Evolutionary conservation across 2,797 vertebrate species (phyloP).

Genomic region (Rhynchotus rufescens): DNA sequence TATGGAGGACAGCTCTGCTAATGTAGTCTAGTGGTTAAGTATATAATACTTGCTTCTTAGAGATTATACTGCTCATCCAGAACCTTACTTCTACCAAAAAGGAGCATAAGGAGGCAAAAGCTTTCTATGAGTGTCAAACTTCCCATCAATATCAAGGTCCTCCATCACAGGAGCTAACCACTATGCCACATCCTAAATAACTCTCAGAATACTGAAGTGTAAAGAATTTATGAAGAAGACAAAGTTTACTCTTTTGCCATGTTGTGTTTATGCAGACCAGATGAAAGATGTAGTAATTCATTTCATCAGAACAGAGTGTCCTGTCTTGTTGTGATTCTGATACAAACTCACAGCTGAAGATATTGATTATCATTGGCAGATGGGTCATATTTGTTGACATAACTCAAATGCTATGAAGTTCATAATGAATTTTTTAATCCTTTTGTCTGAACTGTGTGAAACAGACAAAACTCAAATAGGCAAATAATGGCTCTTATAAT

Average conservation of each 20-base stretch:
- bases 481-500: conserved; percentile 10
- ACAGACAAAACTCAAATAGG: conserved; percentile 11
- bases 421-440: conserved; percentile 61
- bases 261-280: conserved; percentile 11
- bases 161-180: not conserved
- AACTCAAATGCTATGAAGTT: conserved; percentile 48
- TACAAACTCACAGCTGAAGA: conserved; percentile 55
- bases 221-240: conserved; percentile 13
- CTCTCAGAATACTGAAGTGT: not conserved
- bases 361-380: conserved; percentile 43
- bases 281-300: conserved; percentile 51
- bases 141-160: not conserved
- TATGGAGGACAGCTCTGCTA: conserved; percentile 52
- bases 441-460: conserved; percentile 44
- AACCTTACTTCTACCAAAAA: not conserved
- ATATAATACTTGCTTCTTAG: not conserved
- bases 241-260: conserved; percentile 1
- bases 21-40: conserved; percentile 15
- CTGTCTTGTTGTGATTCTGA: conserved; percentile 43
- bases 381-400: conserved; percentile 44
- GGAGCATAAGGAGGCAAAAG: not conserved
- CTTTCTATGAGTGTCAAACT: not conserved
- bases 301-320: conserved; percentile 29
- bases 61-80: not conserved
- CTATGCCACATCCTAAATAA: not conserved